These are phyloP conservation scores for Phaethornis superciliosus DNA, from an alignment of 2,113 vertebrate genomes.

Conservation along the genomic window DNA sequence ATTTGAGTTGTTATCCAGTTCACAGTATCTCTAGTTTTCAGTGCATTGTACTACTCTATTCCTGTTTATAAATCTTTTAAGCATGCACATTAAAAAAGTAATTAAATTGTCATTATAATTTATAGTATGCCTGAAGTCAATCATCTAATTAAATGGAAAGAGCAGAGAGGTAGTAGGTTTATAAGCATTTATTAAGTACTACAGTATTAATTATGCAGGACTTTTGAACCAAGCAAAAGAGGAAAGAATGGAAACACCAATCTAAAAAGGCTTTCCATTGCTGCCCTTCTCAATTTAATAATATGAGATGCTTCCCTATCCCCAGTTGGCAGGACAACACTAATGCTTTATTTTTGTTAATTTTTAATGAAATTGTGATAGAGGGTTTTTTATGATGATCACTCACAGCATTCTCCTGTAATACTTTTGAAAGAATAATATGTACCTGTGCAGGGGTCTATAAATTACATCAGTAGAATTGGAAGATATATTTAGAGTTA, in stretches of 20 bases:
- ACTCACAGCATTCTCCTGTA: conserved; percentile 47
- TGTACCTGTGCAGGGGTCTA: background rate
- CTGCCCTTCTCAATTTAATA: conserved; percentile 49
- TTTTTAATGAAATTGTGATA: conserved; percentile 67
- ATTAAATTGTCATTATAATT: conserved; percentile 84
- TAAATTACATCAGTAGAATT: conserved; percentile 33
- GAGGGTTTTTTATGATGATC: conserved; percentile 24
- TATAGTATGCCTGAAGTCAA: conserved; percentile 80
- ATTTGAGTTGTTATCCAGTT: background rate
- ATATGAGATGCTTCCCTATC: background rate
- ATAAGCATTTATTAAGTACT: conserved; percentile 79
- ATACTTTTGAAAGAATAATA: conserved; percentile 28
- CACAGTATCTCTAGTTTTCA: conserved; percentile 14
- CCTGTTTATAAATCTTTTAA: conserved; percentile 84
- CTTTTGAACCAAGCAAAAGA: conserved; percentile 73
- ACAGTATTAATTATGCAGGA: conserved; percentile 79
- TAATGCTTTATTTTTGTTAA: conserved; percentile 60
- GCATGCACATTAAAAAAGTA: conserved; percentile 79
- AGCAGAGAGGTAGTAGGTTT: conserved; percentile 72
- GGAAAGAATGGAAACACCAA: conserved; percentile 46
- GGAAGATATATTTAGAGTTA: conserved; percentile 20
- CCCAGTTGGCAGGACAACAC: conserved; percentile 9
- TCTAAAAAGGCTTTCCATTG: conserved; percentile 57
- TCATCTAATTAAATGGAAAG: conserved; percentile 80
- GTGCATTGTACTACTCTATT: conserved; percentile 50